A percentile compares a stretch with the other conserved stretches of the same genome.
Conservation (phyloP, 2,888 invertebrate genomes). For the Morpho helenor region DNA sequence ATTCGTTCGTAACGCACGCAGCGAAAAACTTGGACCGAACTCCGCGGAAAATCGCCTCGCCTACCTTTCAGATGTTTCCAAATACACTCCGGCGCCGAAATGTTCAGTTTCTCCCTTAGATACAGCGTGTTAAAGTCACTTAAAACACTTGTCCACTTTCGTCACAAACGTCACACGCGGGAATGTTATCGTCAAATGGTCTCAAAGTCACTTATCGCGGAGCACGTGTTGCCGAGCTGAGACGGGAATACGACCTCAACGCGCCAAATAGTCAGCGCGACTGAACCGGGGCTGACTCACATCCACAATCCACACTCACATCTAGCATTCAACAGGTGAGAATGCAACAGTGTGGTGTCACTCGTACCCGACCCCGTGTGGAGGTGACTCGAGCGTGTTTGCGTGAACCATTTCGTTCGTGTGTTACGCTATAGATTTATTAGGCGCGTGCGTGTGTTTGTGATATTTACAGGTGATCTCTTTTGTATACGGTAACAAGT, state of each 20-base stretch:
- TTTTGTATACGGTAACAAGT: slow-evolving; percentile 71
- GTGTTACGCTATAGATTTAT: slow-evolving; percentile 61
- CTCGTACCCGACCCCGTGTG: slow-evolving; percentile 60
- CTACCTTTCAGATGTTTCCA: slow-evolving; percentile 74
- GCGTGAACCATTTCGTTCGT: slow-evolving; percentile 70
- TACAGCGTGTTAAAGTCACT: slow-evolving; percentile 57
- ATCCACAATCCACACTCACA: slow-evolving; percentile 53
- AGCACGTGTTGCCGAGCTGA: slow-evolving; percentile 18
- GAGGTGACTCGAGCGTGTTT: slow-evolving; percentile 54
- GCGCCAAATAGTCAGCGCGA: slow-evolving; percentile 68
- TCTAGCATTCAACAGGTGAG: slow-evolving; percentile 67
- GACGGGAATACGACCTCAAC: slow-evolving; percentile 55
- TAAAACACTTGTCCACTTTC: slow-evolving; percentile 54
- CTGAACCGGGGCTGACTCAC: slow-evolving; percentile 66
- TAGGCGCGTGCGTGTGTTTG: slow-evolving; percentile 43
- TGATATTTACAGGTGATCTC: slow-evolving; percentile 55
- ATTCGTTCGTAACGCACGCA: slow-evolving; percentile 3
- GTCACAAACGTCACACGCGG: slow-evolving; percentile 14
- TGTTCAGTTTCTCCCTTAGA: slow-evolving; percentile 65
- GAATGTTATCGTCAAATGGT: slow-evolving; percentile 59
- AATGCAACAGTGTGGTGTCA: slow-evolving; percentile 68
- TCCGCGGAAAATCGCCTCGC: slow-evolving; percentile 38
- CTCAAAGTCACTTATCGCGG: slow-evolving; percentile 52
- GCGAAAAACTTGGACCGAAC: slow-evolving; percentile 53
- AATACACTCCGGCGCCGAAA: slow-evolving; percentile 62